Conservation (phyloP, 2,797 vertebrate genomes). For the Tarsius wallacei region DNA sequence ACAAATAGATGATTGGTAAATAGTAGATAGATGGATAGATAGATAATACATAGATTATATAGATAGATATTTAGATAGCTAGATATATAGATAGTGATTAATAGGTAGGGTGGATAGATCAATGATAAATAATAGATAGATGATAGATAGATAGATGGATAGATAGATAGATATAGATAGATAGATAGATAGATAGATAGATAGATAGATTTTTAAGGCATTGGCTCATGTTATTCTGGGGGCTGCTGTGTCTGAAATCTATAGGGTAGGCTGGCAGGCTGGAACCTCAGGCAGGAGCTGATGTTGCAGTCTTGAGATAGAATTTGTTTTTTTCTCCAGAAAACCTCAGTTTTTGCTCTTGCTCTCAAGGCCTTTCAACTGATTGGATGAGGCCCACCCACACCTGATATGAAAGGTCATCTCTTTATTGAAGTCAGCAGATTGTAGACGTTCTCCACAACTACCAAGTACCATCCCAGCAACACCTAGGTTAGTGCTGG, state of each 20-base stretch:
- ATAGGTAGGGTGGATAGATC: not conserved
- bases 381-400: not conserved
- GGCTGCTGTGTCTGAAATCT: not conserved
- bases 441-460: not conserved
- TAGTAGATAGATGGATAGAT: fast-evolving
- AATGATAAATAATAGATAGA: too few relatives aligned
- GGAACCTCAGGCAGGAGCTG: not conserved
- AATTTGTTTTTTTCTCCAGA: not conserved
- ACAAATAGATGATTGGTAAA: too few relatives aligned
- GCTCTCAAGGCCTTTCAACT: not conserved
- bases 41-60: not conserved
- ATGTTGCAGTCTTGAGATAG: not conserved
- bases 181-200: fast-evolving
- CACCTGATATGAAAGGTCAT: too few relatives aligned
- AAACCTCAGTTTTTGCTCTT: not conserved
- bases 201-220: not conserved
- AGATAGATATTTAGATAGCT: not conserved
- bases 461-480: not conserved
- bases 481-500: not conserved
- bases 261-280: not conserved
- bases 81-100: not conserved
- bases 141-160: not conserved
- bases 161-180: too few relatives aligned
- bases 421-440: not conserved
- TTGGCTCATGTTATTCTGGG: too few relatives aligned